A percentile compares a stretch with the other conserved stretches of the same genome.
Evolutionary conservation across 2,113 vertebrate species (phyloP).

Genomic region (Seriola dumerili): DNA sequence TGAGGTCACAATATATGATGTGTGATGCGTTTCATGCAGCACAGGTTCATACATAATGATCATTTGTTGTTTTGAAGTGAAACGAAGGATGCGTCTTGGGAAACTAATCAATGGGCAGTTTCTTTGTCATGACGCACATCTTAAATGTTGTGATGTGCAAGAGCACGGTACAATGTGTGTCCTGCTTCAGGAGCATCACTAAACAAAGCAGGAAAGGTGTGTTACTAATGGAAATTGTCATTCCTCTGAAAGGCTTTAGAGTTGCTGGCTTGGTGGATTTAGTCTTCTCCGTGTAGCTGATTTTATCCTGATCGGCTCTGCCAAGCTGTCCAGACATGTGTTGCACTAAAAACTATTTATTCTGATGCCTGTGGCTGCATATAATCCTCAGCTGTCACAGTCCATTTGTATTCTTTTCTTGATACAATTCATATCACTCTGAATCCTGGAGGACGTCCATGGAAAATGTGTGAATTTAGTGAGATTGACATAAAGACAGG

Average conservation of each 20-base stretch:
- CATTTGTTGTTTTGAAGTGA: constrained; percentile 5
- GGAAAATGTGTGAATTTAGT: constrained; percentile 71
- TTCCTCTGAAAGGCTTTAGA: constrained; percentile 1
- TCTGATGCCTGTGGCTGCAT: constrained; percentile 55
- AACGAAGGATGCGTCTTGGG: not conserved
- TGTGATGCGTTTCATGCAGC: constrained; percentile 6
- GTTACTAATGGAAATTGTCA: constrained; percentile 23
- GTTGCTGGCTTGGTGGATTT: constrained; percentile 37
- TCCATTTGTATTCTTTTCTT: constrained; percentile 62
- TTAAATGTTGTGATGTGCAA: not conserved
- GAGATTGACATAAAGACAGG: constrained; percentile 64
- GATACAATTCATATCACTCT: constrained; percentile 56
- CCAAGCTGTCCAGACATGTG: constrained; percentile 51
- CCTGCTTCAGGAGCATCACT: constrained; percentile 3
- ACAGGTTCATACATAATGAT: constrained; percentile 13
- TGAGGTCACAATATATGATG: constrained; percentile 58
- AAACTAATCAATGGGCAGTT: constrained; percentile 23
- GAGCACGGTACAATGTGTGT: not conserved
- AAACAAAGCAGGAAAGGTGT: constrained; percentile 31
- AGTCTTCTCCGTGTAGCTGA: constrained; percentile 28
- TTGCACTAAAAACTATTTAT: constrained; percentile 48
- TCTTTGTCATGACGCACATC: not conserved
- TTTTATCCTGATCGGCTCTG: constrained; percentile 39
- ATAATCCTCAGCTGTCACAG: constrained; percentile 56
- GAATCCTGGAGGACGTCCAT: constrained; percentile 57